Conservation (phyloP, 2,113 vertebrate genomes). For the Chiloscyllium plagiosum region DNA sequence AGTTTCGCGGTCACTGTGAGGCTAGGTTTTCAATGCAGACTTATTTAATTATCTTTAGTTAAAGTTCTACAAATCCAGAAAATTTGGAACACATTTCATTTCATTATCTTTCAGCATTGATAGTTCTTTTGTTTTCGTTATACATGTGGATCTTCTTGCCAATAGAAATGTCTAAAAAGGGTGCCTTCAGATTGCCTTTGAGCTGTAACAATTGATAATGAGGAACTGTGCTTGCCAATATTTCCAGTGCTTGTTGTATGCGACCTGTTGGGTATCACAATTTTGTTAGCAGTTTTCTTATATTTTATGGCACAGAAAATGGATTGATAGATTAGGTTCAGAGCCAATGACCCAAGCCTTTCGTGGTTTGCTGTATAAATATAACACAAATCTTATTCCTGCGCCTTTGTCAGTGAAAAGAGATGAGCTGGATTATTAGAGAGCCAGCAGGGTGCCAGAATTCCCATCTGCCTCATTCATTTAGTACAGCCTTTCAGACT, state of each 20-base stretch:
- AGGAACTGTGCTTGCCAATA: conserved; percentile 45
- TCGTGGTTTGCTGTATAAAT: conserved; percentile 57
- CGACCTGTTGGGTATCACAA: conserved; percentile 58
- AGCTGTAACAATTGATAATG: conserved; percentile 39
- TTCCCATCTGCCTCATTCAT: conserved; percentile 59
- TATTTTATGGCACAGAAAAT: conserved; percentile 64
- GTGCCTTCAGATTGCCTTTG: conserved; percentile 50
- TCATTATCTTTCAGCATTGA: not conserved
- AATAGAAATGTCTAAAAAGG: conserved; percentile 32
- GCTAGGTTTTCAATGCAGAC: not conserved
- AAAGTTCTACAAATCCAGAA: not conserved
- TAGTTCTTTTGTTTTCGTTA: no score
- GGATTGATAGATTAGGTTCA: conserved; percentile 65
- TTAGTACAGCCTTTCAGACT: conserved; percentile 51
- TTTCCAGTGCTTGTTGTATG: conserved; percentile 54
- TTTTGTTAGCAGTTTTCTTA: conserved; percentile 62
- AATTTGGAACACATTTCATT: not conserved
- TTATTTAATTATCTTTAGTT: not conserved
- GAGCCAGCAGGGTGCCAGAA: conserved; percentile 61
- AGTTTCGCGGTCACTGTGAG: not conserved
- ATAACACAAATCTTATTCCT: conserved; percentile 72
- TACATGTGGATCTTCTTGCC: not conserved
- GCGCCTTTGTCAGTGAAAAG: conserved; percentile 58
- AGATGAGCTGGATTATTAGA: conserved; percentile 65
- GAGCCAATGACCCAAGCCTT: conserved; percentile 57